Conservation (phyloP, 2,888 invertebrate genomes). For the Andricus curvator region DNA sequence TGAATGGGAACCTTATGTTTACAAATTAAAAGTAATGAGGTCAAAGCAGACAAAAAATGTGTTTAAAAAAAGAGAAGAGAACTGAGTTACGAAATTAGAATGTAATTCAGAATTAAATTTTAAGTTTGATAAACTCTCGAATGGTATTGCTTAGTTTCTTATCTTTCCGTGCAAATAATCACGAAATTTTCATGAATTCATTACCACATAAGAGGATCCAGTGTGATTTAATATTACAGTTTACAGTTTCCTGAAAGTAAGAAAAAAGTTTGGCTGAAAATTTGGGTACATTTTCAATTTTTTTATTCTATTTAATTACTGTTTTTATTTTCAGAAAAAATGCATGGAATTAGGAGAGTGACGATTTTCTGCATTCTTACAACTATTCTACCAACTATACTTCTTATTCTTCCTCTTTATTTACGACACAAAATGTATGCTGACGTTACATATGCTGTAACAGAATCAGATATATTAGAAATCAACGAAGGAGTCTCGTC, state of each 20-base stretch:
- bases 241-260: not conserved
- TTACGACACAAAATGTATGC: slow-evolving; percentile 88
- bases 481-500: slow-evolving; percentile 91
- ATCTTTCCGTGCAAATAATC: not conserved
- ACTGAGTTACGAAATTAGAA: not conserved
- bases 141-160: not conserved
- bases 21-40: slow-evolving; percentile 1
- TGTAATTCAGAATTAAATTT: not conserved
- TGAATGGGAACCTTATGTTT: slow-evolving; percentile 10
- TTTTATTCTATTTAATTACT: not conserved
- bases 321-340: slow-evolving; percentile 79
- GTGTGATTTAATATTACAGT: not conserved
- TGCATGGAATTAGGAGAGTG: slow-evolving; percentile 90
- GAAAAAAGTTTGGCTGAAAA: not conserved
- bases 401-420: slow-evolving; percentile 89
- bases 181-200: not conserved
- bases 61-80: not conserved
- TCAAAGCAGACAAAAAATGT: not conserved
- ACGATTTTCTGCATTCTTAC: slow-evolving; percentile 88
- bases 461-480: slow-evolving; percentile 91
- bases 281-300: not conserved
- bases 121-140: not conserved
- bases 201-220: not conserved
- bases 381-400: slow-evolving; percentile 86
- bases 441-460: slow-evolving; percentile 88